Base-by-base conservation (phyloP, 2,113 vertebrate genomes). In the Phyllopteryx taeniolatus region DNA sequence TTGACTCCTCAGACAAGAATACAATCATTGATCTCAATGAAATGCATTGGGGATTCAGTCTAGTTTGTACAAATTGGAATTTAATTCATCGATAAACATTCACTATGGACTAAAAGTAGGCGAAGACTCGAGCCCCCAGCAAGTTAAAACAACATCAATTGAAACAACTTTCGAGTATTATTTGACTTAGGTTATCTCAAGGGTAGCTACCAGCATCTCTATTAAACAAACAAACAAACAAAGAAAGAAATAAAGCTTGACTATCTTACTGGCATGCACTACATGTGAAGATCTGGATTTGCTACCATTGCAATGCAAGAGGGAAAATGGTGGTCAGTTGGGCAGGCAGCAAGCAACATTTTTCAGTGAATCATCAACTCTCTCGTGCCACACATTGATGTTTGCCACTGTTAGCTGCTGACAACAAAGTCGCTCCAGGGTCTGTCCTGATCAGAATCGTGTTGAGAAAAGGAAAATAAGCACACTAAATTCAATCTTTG, bases 331-430 rank as follows among this genome's bases (percentile, higher is more conserved):
- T 73, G 69, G 72, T 69, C 65, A 35, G 77, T 66, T 20, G 42
- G 70, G 42, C 61, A 72, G 67, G 56, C 63, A 71, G 70, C 33
- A 57, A 68, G 68, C 75, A 76, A 83, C 0, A 80, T 86, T 86
- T 87, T 86, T 84, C 77, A 89, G 80, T 86, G 81, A 87, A 82
- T 84, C 82, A 70, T 79, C 87, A 75, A 82, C 81, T 85, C 86
- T 73, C 75, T 59, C 39, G 74, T 82, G 83, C 81, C 79, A 82
- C 85, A 83, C 66, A 60, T 90, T 84, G 70, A 78, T 68, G 31
- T 81, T 75, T 82, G 68, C 86, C 76, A 73, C 79, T 77, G 88
- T 89, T 87, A 88, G 79, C 78, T 49, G 79, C 74, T 86, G 85
- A 84, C 82, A 79, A 65, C 57, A 68, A 60, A 10, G 62, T 74